These are phyloP conservation scores for Agelas oroides DNA, from an alignment of 37 sponge, comb jelly and placozoan species.

Conservation along the genomic window DNA sequence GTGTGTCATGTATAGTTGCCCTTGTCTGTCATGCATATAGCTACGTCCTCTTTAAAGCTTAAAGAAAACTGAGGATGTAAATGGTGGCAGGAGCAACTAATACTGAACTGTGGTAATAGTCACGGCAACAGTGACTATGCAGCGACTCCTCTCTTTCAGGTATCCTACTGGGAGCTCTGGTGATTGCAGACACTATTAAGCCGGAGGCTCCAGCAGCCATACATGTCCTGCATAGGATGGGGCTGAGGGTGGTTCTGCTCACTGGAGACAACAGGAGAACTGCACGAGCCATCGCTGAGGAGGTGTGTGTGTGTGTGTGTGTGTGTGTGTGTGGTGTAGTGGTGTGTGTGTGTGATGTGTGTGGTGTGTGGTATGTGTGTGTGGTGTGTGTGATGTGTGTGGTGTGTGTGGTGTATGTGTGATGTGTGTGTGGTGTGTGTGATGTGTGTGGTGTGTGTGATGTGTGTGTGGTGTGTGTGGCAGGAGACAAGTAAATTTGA, in stretches of 20 bases:
- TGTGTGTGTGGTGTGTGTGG: slow-evolving; percentile 14
- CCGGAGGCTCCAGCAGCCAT: slow-evolving; percentile 53
- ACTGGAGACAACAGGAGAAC: slow-evolving; percentile 90
- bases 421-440: slow-evolving; percentile 62
- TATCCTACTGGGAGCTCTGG: slow-evolving; percentile 35
- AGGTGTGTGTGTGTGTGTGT: slow-evolving; percentile 57
- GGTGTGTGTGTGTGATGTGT: slow-evolving; percentile 61
- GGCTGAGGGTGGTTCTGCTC: slow-evolving; percentile 59
- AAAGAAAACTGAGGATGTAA: too few relatives aligned
- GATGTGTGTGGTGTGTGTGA: slow-evolving; percentile 59
- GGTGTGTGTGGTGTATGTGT: slow-evolving; percentile 62
- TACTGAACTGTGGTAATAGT: too few relatives aligned
- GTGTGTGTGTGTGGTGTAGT: slow-evolving; percentile 53
- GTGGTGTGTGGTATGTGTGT: slow-evolving; percentile 54
- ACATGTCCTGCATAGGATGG: slow-evolving; percentile 29
- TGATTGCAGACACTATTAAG: slow-evolving; percentile 76
- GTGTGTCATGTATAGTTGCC: too few relatives aligned
- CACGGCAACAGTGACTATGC: too few relatives aligned
- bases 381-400: too few relatives aligned
- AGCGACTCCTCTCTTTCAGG: too few relatives aligned
- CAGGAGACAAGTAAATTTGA: too few relatives aligned
- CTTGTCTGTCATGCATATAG: too few relatives aligned
- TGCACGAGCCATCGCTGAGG: slow-evolving; percentile 83
- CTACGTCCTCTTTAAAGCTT: too few relatives aligned
- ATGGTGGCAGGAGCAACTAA: too few relatives aligned